Evolutionary conservation across 2,113 vertebrate species (phyloP).

Genomic region (Thamnophis sirtalis): DNA sequence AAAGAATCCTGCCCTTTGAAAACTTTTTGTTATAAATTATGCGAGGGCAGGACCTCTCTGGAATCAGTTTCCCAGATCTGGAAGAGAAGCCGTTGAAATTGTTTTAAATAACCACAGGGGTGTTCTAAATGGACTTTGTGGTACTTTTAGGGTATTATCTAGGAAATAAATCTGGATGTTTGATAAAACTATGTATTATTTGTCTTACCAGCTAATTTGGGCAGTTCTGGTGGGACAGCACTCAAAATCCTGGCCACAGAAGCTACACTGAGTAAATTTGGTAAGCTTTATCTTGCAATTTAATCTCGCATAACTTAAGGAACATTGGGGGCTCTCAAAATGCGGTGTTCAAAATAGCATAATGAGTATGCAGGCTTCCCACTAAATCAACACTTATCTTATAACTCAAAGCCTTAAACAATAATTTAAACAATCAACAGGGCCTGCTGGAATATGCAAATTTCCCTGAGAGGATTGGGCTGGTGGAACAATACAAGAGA

Average conservation of each 20-base stretch:
- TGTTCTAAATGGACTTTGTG: neutral
- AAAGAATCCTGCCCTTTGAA: neutral
- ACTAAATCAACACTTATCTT: constrained; percentile 29
- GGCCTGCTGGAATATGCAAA: neutral
- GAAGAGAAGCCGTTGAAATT: neutral
- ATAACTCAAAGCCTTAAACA: neutral
- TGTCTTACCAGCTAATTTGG: neutral
- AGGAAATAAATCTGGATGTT: neutral
- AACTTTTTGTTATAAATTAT: neutral
- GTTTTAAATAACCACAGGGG: neutral
- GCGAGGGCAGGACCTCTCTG: neutral
- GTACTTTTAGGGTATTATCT: neutral
- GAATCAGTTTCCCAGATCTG: neutral
- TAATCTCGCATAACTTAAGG: neutral
- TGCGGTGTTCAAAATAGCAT: constrained; percentile 49
- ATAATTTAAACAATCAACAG: neutral
- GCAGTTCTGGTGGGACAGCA: neutral
- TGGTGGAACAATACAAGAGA: neutral
- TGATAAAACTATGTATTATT: neutral
- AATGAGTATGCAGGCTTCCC: constrained; percentile 31
- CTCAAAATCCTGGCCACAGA: neutral
- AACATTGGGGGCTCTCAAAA: neutral
- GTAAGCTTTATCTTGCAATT: neutral
- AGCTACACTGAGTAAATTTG: neutral
- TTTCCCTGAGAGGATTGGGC: neutral